phyloP scores from a whole-genome alignment of 2,113 vertebrate genomes.

The Baryphthengus martii region DNA sequence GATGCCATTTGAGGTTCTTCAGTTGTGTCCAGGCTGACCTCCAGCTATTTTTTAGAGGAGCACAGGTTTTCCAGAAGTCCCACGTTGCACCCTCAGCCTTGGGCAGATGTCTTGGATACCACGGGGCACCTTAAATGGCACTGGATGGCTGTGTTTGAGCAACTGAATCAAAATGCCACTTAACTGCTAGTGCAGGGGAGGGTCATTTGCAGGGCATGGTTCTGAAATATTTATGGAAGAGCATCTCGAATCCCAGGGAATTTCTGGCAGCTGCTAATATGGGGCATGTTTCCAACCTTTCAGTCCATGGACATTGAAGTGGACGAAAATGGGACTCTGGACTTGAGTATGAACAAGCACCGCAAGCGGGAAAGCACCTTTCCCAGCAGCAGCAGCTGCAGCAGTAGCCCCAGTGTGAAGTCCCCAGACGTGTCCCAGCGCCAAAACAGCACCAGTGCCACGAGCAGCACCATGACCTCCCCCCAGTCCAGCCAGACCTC shows the following conservation, averaged over 20 bases:
- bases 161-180: neutral
- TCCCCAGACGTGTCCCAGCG: constrained; percentile 85
- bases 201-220: rapidly evolving
- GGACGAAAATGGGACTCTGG: constrained; percentile 96
- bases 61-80: neutral
- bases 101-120: neutral
- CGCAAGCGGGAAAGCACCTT: constrained; percentile 80
- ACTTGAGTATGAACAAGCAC: constrained; percentile 96
- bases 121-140: neutral
- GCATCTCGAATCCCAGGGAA: neutral
- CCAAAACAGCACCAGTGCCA: constrained; percentile 79
- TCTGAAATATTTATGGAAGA: neutral
- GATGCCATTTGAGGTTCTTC: neutral
- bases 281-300: neutral
- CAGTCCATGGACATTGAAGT: constrained; percentile 93
- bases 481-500: constrained; percentile 86
- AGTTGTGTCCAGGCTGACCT: neutral
- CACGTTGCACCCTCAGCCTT: neutral
- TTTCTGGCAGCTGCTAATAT: neutral
- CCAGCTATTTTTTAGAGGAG: neutral
- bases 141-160: neutral
- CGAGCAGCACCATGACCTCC: constrained; percentile 88
- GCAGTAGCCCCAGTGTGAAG: constrained; percentile 83
- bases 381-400: constrained; percentile 81
- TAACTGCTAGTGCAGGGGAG: neutral